These are phyloP conservation scores for Geococcyx californianus DNA, from an alignment of 2,113 vertebrate genomes.

Conservation along the genomic window DNA sequence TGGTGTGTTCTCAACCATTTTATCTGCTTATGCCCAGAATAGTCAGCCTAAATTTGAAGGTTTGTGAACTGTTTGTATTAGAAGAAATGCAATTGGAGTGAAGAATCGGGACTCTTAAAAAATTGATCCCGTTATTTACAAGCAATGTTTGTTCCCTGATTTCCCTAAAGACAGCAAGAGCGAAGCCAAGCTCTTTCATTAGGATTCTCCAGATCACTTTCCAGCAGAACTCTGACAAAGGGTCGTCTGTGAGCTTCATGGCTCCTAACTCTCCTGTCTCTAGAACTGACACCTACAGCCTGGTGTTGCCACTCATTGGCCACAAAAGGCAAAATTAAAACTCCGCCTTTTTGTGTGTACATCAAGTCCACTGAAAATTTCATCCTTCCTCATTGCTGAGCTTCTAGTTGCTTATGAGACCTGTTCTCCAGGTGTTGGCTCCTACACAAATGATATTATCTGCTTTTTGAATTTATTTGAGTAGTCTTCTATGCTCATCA, in stretches of 20 bases:
- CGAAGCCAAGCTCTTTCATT: background rate
- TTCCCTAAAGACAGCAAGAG: background rate
- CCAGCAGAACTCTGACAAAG: background rate
- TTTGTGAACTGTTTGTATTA: background rate
- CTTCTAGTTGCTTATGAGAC: background rate
- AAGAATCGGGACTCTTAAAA: background rate
- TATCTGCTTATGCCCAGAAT: background rate
- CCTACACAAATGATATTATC: background rate
- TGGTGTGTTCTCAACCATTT: background rate
- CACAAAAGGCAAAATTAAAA: background rate
- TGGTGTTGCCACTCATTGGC: background rate
- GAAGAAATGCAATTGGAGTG: background rate
- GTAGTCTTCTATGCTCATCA: slow-evolving; percentile 1
- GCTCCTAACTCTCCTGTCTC: background rate
- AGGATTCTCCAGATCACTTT: background rate
- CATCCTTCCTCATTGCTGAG: background rate
- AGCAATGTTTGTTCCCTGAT: background rate
- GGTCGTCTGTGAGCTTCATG: background rate
- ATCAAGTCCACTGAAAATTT: background rate
- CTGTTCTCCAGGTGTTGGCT: background rate
- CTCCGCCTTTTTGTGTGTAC: background rate
- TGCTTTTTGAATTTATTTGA: background rate
- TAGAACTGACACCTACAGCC: background rate
- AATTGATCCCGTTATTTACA: background rate
- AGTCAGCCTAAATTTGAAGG: background rate